Percentiles rank a stretch among this genome's conserved stretches.
phyloP scores from a whole-genome alignment of 1,140 invertebrate genomes.

The Pentalonia nigronervosa region DNA sequence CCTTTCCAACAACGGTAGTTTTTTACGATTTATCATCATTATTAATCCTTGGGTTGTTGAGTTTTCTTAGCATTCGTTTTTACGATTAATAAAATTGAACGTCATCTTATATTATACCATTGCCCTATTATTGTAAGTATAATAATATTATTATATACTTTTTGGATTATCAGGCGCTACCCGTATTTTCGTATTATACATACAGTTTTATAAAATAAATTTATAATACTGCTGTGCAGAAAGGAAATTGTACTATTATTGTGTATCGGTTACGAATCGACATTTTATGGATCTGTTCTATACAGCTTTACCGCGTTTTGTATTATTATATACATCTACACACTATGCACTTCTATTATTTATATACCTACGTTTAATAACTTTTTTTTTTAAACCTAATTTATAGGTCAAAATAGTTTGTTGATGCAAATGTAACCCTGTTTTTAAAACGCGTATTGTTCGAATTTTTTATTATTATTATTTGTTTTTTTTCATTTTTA shows the following conservation, averaged over 20 bases:
- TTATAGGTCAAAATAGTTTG: not conserved
- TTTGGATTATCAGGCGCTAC: not conserved
- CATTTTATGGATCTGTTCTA: not conserved
- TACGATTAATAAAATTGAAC: conserved; percentile 27
- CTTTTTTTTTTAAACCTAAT: not conserved
- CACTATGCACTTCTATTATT: not conserved
- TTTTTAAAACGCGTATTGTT: not conserved
- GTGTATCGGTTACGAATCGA: not conserved
- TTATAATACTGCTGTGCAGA: not conserved
- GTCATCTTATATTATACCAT: not conserved
- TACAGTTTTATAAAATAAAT: not conserved
- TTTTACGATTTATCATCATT: conserved; percentile 31
- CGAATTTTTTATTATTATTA: not conserved
- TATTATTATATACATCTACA: not conserved
- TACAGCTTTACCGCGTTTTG: not conserved
- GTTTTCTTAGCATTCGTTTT: not conserved
- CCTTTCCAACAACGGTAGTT: not conserved
- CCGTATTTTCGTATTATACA: not conserved
- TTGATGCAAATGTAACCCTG: not conserved
- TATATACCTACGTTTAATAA: not conserved
- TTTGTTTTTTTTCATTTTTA: not conserved
- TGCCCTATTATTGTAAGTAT: not conserved
- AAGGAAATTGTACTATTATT: not conserved
- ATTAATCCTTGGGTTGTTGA: not conserved
- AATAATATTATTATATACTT: not conserved